phyloP scores from a whole-genome alignment of 2,888 invertebrate species.

The Heteropelma amictum region DNA sequence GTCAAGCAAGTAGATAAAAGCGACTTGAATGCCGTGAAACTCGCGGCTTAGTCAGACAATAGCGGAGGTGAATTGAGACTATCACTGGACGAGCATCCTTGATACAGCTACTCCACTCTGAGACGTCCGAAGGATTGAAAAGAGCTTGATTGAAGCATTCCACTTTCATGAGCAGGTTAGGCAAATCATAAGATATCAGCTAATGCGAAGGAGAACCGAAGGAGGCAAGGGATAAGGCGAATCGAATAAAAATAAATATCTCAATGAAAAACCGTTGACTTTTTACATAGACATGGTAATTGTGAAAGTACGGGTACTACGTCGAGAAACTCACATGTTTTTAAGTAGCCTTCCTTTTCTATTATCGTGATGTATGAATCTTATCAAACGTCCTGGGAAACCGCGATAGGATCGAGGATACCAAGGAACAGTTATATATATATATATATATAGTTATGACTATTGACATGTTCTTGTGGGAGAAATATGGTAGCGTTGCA shows the following conservation, averaged over 20 bases:
- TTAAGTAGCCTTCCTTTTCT: background rate
- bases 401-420: too few relatives aligned
- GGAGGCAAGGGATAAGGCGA: too few relatives aligned
- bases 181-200: conserved; percentile 12
- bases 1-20: conserved; percentile 54
- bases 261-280: background rate
- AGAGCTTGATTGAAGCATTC: conserved; percentile 10
- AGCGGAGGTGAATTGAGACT: conserved; percentile 41
- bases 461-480: conserved; percentile 12
- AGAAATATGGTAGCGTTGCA: background rate
- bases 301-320: background rate
- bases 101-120: conserved; percentile 44
- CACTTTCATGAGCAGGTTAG: background rate
- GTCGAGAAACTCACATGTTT: background rate
- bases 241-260: background rate
- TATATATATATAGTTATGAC: conserved; percentile 41
- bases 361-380: too few relatives aligned
- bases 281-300: background rate
- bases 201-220: too few relatives aligned
- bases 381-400: too few relatives aligned
- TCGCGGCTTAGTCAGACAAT: conserved; percentile 53
- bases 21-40: conserved; percentile 47
- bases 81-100: conserved; percentile 43
- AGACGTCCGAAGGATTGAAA: conserved; percentile 17
- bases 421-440: too few relatives aligned